These are phyloP conservation scores for Halocynthia aurantium DNA, from an alignment of 23 tunicate genomes.

Conservation along the genomic window DNA sequence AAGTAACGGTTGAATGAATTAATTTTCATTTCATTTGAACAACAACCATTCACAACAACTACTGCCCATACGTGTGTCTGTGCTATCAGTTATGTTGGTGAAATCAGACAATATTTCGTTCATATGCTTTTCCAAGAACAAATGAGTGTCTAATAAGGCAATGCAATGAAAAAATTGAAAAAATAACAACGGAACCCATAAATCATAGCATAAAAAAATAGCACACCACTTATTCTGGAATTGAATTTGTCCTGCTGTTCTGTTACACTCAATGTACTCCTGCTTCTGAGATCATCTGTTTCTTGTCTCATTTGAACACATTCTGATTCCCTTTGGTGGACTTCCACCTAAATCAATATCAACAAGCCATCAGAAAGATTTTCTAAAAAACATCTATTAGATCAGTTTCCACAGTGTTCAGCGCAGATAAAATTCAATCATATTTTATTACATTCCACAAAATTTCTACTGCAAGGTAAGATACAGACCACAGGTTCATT, in stretches of 20 bases:
- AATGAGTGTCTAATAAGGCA: conserved; percentile 7
- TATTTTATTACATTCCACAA: too few relatives aligned
- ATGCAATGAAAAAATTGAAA: neutral
- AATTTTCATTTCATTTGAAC: too few relatives aligned
- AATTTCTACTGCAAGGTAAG: too few relatives aligned
- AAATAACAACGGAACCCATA: neutral
- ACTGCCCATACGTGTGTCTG: conserved; percentile 1
- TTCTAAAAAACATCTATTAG: too few relatives aligned
- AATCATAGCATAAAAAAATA: neutral
- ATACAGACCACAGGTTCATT: too few relatives aligned
- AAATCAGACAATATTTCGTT: conserved; percentile 19
- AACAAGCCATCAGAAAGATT: too few relatives aligned
- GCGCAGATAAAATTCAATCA: too few relatives aligned
- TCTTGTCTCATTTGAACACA: conserved; percentile 25
- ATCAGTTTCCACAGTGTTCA: too few relatives aligned
- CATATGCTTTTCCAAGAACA: conserved; percentile 18
- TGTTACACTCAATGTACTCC: neutral
- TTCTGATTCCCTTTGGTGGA: conserved; percentile 21
- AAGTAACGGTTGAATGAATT: too few relatives aligned
- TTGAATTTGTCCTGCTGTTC: conserved; percentile 27
- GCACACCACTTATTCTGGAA: conserved; percentile 6
- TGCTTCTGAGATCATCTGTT: conserved; percentile 16
- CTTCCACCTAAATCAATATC: neutral
- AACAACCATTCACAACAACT: too few relatives aligned
- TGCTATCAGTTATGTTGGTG: neutral